phyloP scores from a whole-genome alignment of 2,113 vertebrate genomes.

The Eretmochelys imbricata region DNA sequence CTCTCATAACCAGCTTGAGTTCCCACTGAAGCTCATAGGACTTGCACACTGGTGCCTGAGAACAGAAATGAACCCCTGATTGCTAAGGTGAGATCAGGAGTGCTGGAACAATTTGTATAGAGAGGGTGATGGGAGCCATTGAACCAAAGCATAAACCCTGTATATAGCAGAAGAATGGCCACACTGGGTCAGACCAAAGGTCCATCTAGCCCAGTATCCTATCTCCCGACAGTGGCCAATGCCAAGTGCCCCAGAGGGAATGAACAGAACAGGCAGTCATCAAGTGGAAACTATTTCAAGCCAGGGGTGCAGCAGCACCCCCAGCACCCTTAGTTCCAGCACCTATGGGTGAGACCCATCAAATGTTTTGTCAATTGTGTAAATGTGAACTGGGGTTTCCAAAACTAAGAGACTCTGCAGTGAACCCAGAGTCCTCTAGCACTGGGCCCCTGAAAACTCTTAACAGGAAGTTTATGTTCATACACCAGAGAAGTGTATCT shows the following conservation, averaged over 20 bases:
- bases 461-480: background rate
- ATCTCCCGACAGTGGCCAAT: too few species aligned
- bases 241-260: too few species aligned
- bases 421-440: background rate
- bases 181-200: too few species aligned
- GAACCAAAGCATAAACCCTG: too few species aligned
- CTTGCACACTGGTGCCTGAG: background rate
- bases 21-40: background rate
- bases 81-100: background rate
- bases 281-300: too few species aligned
- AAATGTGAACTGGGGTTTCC: background rate
- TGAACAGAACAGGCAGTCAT: too few species aligned
- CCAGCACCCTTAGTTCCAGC: too few species aligned
- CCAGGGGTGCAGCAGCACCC: too few species aligned
- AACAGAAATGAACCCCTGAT: background rate
- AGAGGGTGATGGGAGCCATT: too few species aligned
- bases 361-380: background rate
- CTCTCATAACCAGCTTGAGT: background rate
- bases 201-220: too few species aligned
- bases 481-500: background rate
- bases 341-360: background rate
- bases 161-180: too few species aligned
- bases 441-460: background rate
- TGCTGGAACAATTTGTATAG: too few species aligned
- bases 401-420: background rate